These are phyloP conservation scores for Maconellicoccus hirsutus DNA, from an alignment of 1,140 invertebrate genomes.

Conservation along the genomic window DNA sequence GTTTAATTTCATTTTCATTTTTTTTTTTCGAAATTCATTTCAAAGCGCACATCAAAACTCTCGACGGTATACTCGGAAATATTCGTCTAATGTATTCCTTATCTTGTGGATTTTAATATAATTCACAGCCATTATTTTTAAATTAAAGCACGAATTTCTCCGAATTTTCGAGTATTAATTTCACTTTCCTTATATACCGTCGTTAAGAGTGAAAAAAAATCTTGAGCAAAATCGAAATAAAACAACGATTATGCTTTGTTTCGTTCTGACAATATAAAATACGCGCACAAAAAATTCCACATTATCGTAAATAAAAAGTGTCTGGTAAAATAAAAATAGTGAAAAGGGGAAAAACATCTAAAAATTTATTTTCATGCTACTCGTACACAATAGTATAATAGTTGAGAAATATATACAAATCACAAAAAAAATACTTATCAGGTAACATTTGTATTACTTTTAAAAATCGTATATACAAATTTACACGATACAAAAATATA, in stretches of 20 bases:
- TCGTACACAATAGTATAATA: not conserved
- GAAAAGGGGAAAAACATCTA: not conserved
- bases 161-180: not conserved
- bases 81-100: not conserved
- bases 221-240: not conserved
- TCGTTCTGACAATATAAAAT: no score
- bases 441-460: not conserved
- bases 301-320: no score
- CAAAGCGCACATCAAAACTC: not conserved
- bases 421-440: conserved; percentile 1
- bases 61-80: not conserved
- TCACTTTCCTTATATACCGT: not conserved
- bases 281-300: no score
- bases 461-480: not conserved
- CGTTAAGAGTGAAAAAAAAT: not conserved
- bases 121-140: conserved; percentile 1
- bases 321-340: not conserved
- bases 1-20: not conserved
- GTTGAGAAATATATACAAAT: not conserved
- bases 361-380: not conserved
- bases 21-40: not conserved
- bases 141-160: conserved; percentile 2
- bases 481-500: not conserved
- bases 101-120: conserved; percentile 6
- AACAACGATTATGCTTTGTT: not conserved